Percentiles rank a stretch among this genome's conserved stretches.
Evolutionary conservation across 1,140 invertebrate species (phyloP).

Genomic region (Sogatella furcifera): DNA sequence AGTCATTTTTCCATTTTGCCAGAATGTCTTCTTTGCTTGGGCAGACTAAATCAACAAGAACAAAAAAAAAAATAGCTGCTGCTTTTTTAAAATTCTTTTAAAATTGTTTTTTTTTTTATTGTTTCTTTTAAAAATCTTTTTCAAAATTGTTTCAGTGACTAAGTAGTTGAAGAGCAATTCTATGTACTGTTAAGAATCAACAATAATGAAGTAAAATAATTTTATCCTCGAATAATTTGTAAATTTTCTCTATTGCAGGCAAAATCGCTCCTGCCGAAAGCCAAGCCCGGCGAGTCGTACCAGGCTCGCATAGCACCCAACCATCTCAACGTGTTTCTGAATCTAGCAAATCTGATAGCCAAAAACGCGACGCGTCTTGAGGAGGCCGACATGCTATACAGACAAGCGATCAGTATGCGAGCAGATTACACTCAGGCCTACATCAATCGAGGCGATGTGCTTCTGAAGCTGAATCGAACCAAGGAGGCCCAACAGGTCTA

Average conservation of each 20-base stretch:
- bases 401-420: constrained; percentile 90
- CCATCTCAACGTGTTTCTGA: constrained; percentile 92
- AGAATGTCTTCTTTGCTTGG: too few species aligned
- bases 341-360: constrained; percentile 89
- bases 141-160: too few species aligned
- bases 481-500: constrained; percentile 93
- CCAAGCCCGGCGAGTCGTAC: constrained; percentile 85
- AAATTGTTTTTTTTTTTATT: too few species aligned
- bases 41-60: too few species aligned
- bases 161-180: too few species aligned
- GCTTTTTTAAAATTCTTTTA: too few species aligned
- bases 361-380: constrained; percentile 83
- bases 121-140: too few species aligned
- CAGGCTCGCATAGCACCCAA: constrained; percentile 92
- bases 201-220: too few species aligned
- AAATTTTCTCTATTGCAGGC: constrained; percentile 46
- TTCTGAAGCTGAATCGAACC: constrained; percentile 89
- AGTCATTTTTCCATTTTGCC: too few species aligned
- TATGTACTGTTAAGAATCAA: too few species aligned
- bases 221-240: too few species aligned
- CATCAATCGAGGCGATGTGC: constrained; percentile 91
- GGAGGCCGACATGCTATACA: constrained; percentile 87
- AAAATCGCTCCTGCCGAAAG: constrained; percentile 79
- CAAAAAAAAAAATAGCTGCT: too few species aligned
- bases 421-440: constrained; percentile 96